A percentile compares a stretch with the other conserved stretches of the same genome.
Conservation (phyloP, 2,797 vertebrate species). For the Syngnathus acus region DNA sequence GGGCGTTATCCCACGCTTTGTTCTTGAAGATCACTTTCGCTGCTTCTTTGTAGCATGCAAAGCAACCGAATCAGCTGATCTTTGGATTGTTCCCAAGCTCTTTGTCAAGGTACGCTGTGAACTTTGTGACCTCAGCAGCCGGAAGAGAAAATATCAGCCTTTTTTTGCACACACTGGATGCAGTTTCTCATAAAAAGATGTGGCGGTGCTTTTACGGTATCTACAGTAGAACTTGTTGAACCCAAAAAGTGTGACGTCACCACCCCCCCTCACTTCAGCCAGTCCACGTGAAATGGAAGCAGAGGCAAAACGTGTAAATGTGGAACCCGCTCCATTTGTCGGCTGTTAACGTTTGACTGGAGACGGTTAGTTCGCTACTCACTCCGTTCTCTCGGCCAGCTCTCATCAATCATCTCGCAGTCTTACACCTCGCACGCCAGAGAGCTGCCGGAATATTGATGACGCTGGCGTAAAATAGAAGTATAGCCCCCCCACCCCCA, state of each 20-base stretch:
- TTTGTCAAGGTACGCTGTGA: not conserved
- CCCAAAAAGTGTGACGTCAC: not conserved
- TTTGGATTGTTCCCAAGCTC: not conserved
- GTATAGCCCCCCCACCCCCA: conserved; percentile 8
- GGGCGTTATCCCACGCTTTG: conserved; percentile 37
- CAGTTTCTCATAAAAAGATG: not conserved
- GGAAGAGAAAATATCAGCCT: not conserved
- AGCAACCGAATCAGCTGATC: not conserved
- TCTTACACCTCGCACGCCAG: conserved; percentile 26
- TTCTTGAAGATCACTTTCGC: not conserved
- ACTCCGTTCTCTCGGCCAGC: conserved; percentile 31
- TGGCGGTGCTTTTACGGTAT: too few species aligned
- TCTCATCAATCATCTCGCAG: conserved; percentile 48
- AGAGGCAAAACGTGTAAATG: conserved; percentile 28
- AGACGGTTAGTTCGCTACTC: conserved; percentile 25
- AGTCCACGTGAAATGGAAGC: conserved; percentile 18
- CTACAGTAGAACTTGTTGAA: too few species aligned
- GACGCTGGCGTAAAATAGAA: conserved; percentile 45
- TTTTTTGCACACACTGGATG: not conserved
- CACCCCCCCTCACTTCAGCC: not conserved
- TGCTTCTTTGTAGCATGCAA: not conserved
- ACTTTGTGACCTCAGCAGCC: not conserved
- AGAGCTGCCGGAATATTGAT: conserved; percentile 51
- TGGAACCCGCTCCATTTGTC: conserved; percentile 17
- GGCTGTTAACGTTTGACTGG: conserved; percentile 32